phyloP scores from a whole-genome alignment of 2,888 invertebrate genomes.

The Xanthia togata region DNA sequence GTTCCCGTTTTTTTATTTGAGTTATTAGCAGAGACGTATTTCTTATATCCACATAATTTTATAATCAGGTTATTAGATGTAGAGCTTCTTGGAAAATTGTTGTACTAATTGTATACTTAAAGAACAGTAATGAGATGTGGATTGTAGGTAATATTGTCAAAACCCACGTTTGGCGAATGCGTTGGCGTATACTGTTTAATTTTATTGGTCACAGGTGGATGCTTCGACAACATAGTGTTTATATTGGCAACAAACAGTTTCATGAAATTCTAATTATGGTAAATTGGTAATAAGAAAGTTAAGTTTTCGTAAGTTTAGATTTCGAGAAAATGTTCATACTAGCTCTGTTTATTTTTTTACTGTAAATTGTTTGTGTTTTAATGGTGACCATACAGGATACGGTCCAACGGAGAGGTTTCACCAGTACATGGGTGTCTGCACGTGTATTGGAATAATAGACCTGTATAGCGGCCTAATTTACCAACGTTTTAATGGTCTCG shows the following conservation, averaged over 20 bases:
- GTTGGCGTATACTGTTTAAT: neutral
- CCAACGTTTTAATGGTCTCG: too few relatives aligned
- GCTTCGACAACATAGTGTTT: neutral
- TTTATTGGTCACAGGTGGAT: slow-evolving; percentile 3
- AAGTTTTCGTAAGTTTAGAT: too few relatives aligned
- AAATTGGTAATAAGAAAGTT: neutral
- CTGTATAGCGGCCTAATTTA: too few relatives aligned
- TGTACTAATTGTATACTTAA: too few relatives aligned
- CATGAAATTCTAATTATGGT: neutral
- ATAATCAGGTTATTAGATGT: neutral
- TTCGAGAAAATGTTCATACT: neutral
- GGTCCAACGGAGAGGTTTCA: too few relatives aligned
- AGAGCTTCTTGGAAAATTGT: neutral
- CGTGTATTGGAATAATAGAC: too few relatives aligned
- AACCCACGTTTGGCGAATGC: neutral
- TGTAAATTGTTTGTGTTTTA: neutral
- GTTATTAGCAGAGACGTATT: too few relatives aligned
- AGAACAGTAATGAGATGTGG: slow-evolving; percentile 2
- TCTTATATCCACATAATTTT: neutral
- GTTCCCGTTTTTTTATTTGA: neutral
- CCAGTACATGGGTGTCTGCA: too few relatives aligned
- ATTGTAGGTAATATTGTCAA: slow-evolving; percentile 5
- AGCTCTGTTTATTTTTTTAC: neutral
- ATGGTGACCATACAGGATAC: too few relatives aligned
- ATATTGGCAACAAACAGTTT: neutral